Conservation (phyloP, 2,888 invertebrate genomes). For the Nudaria mundana region DNA sequence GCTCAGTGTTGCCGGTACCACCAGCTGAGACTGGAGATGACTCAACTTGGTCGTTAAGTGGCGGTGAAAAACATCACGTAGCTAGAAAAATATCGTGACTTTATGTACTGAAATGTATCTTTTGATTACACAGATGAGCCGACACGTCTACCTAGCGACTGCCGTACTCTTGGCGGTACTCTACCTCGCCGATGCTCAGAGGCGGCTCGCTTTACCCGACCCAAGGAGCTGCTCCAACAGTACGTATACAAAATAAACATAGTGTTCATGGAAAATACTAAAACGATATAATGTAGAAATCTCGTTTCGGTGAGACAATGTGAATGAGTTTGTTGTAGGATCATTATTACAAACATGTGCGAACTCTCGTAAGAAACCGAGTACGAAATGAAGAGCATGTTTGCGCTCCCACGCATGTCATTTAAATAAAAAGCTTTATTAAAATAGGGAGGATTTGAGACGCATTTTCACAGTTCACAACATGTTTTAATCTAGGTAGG, state of each 20-base stretch:
- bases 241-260: conserved; percentile 73
- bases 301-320: neutral
- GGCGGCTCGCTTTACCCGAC: conserved; percentile 92
- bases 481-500: too few species aligned
- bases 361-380: conserved; percentile 2
- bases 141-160: conserved; percentile 62
- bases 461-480: too few species aligned
- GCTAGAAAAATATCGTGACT: too few species aligned
- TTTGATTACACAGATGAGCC: conserved; percentile 64
- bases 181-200: conserved; percentile 88
- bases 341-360: conserved; percentile 10
- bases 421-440: too few species aligned
- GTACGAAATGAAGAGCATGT: conserved; percentile 11
- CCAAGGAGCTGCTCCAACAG: conserved; percentile 94
- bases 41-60: too few species aligned
- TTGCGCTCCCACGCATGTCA: conserved; percentile 5
- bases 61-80: too few species aligned
- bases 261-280: neutral
- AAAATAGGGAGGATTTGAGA: too few species aligned
- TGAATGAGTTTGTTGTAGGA: neutral
- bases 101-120: too few species aligned
- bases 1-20: conserved; percentile 15
- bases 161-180: conserved; percentile 80
- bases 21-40: conserved; percentile 15
- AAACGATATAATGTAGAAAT: neutral